A percentile compares a stretch with the other conserved stretches of the same genome.
phyloP scores from a whole-genome alignment of 2,113 vertebrate species.

The Capreolus pygargus region DNA sequence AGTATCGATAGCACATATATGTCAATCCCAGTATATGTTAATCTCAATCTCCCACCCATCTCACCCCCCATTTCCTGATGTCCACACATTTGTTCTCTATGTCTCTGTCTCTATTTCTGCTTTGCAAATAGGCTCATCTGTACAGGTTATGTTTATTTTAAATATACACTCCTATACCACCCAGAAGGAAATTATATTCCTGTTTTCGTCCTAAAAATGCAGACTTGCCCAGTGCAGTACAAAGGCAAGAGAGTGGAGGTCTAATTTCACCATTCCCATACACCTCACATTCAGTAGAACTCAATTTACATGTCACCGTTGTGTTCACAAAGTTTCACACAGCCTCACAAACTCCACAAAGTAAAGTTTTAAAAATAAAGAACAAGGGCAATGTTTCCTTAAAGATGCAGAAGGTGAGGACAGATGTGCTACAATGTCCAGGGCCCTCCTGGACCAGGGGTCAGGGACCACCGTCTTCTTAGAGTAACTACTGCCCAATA shows the following conservation, averaged over 20 bases:
- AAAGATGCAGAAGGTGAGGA: not conserved
- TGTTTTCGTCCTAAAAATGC: not conserved
- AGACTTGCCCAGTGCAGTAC: not conserved
- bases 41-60: not conserved
- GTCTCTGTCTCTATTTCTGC: not conserved
- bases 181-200: not conserved
- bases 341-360: not conserved
- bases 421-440: not conserved
- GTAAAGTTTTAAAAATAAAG: not conserved
- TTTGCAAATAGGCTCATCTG: not conserved
- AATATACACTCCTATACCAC: not conserved
- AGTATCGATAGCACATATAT: not conserved
- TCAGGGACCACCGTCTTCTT: not conserved
- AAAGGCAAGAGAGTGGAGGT: not conserved
- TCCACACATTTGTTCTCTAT: not conserved
- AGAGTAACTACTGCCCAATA: not conserved
- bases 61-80: not conserved
- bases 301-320: not conserved
- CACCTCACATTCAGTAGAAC: not conserved
- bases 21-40: not conserved
- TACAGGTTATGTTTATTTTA: not conserved
- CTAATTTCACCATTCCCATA: not conserved
- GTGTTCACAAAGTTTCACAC: not conserved
- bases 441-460: not conserved
- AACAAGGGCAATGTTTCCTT: not conserved